Evolutionary conservation across 1,140 invertebrate species (phyloP).

Genomic region (Zaprionus camerounensis): DNA sequence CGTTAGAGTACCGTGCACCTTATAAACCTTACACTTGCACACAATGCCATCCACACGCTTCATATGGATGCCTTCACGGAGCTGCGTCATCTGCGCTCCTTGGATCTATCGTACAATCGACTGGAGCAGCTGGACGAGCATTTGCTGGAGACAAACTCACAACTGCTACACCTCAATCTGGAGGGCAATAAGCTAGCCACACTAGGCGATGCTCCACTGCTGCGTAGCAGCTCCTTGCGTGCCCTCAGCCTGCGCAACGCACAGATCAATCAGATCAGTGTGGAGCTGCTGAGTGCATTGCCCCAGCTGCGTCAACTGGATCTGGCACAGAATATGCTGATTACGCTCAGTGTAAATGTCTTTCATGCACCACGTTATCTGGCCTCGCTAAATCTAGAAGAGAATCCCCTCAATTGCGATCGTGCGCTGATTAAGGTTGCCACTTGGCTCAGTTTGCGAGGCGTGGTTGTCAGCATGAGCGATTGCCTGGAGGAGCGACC

Average conservation of each 20-base stretch:
- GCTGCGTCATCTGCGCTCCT: conserved; percentile 51
- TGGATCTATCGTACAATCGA: conserved; percentile 80
- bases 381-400: conserved; percentile 60
- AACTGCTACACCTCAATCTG: conserved; percentile 65
- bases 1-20: conserved; percentile 62
- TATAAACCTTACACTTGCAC: conserved; percentile 61
- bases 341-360: conserved; percentile 58
- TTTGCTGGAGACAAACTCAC: conserved; percentile 65
- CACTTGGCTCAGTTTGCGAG: conserved; percentile 51
- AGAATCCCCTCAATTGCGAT: conserved; percentile 77
- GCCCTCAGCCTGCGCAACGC: conserved; percentile 70
- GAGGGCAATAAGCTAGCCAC: conserved; percentile 75
- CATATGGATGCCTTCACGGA: conserved; percentile 68
- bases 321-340: conserved; percentile 71
- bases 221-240: conserved; percentile 62
- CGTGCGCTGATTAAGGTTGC: conserved; percentile 54
- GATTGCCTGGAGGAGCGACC: conserved; percentile 50
- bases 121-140: conserved; percentile 75
- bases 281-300: conserved; percentile 51
- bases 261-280: conserved; percentile 67
- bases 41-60: conserved; percentile 75
- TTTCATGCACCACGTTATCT: conserved; percentile 61
- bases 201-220: conserved; percentile 49
- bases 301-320: conserved; percentile 70
- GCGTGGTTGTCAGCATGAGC: conserved; percentile 57